Base-by-base conservation (phyloP, 2,888 invertebrate genomes). In the Julus scanicus region DNA sequence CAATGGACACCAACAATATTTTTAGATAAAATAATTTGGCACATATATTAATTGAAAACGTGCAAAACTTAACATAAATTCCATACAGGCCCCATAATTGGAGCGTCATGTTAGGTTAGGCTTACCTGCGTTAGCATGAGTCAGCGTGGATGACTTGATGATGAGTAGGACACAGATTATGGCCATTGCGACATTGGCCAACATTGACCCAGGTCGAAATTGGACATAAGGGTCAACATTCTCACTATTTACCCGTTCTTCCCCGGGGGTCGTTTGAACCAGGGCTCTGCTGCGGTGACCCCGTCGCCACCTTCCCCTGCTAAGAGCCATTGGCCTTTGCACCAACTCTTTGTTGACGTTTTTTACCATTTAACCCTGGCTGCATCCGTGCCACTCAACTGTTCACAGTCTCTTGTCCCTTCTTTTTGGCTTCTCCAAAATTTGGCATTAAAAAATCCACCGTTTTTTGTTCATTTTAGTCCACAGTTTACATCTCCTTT, bases 91-190 rank as follows among this genome's bases (percentile, higher is more conserved):
- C 29, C 29, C 29, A 1, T 29, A 1, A 29, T 57, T n/a, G 57
- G 8, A 13, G n/a, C n/a, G n/a, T n/a, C n/a, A 13, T n/a, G 17
- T 29, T 29, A 57, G n/a, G 57, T n/a, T n/a, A 57, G 57, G 57
- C 57, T n/a, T 57, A 57, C 57, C 57, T 57, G 57, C 6, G 57
- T 57, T 13, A n/a, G 57, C 57, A 57, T 57, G 57, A 57, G 57
- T 57, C 57, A 57, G 57, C 57, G 57, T 57, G 57, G 57, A 57
- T 57, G 57, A 57, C 57, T 57, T 57, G n/a, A 57, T n/a, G 57
- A 57, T 57, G 57, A 57, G 57, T n/a, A 57, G 57, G n/a, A 57
- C 57, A n/a, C 57, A n/a, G 57, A n/a, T 5, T 17, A 57, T n/a
- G 57, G n/a, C 57, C 57, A 57, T 57, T 57, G 57, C n/a, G 13